Evolutionary conservation across 1,140 invertebrate genomes (phyloP).

Genomic region (Saccostrea echinata): DNA sequence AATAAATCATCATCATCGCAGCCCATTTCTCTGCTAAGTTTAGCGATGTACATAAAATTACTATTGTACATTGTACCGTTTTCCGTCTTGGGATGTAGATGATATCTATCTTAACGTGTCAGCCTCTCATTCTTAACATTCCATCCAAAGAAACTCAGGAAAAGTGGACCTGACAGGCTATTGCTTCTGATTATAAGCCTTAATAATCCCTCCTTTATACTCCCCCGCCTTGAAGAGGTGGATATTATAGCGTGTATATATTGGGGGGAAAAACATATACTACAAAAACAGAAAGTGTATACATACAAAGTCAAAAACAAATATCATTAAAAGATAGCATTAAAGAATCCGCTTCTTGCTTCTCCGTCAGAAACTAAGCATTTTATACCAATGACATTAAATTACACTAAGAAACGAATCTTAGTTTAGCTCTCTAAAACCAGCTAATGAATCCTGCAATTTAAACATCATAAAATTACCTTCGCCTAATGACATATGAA

Average conservation of each 20-base stretch:
- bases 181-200: neutral
- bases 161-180: neutral
- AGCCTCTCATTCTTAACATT: slow-evolving; percentile 18
- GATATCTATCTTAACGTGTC: neutral
- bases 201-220: too few relatives aligned
- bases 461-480: slow-evolving; percentile 20
- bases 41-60: neutral
- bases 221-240: neutral
- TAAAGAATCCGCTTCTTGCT: neutral
- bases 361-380: neutral
- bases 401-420: neutral
- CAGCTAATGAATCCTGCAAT: neutral
- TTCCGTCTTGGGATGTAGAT: neutral
- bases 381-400: neutral
- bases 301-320: too few relatives aligned
- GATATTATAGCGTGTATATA: neutral
- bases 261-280: too few relatives aligned
- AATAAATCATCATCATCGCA: neutral
- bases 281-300: too few relatives aligned
- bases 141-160: neutral
- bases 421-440: neutral
- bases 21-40: neutral
- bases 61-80: neutral
- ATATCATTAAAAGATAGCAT: too few relatives aligned
- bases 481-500: neutral